Conservation (phyloP, 2,113 vertebrate species). For the Otis tarda region DNA sequence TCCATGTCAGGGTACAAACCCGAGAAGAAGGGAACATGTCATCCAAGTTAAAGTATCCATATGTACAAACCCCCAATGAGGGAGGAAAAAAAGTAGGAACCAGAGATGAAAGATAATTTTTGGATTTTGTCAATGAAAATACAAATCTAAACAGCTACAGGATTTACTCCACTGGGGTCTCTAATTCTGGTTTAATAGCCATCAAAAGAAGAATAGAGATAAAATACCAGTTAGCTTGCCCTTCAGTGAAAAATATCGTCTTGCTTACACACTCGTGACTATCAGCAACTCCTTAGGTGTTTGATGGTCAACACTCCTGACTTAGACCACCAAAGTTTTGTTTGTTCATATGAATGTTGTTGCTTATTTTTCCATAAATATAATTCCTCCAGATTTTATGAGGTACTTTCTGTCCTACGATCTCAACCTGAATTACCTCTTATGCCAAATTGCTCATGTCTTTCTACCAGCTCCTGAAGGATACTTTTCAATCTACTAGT, state of each 20-base stretch:
- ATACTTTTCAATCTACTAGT: not conserved
- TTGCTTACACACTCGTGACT: not conserved
- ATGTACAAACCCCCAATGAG: not conserved
- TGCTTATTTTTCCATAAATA: not conserved
- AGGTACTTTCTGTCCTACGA: not conserved
- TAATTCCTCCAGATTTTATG: not conserved
- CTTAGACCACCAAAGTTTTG: not conserved
- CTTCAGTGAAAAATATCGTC: not conserved
- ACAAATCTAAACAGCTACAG: not conserved
- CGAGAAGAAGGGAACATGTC: not conserved
- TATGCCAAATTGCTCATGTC: not conserved
- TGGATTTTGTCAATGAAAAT: not conserved
- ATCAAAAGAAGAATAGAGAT: not conserved
- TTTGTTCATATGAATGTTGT: not conserved
- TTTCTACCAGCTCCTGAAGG: not conserved
- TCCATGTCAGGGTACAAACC: not conserved
- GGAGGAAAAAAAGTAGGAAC: not conserved
- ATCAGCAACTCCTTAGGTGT: not conserved
- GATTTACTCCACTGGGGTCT: not conserved
- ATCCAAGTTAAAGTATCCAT: not conserved
- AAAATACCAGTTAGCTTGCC: not conserved
- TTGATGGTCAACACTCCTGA: not conserved
- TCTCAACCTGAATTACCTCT: not conserved
- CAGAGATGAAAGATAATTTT: not conserved
- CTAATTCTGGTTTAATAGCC: not conserved